Evolutionary conservation across 2,888 invertebrate genomes (phyloP), one percentile per base, ranked within the genome.

Genomic region (Leptopilina drosophilae): DNA sequence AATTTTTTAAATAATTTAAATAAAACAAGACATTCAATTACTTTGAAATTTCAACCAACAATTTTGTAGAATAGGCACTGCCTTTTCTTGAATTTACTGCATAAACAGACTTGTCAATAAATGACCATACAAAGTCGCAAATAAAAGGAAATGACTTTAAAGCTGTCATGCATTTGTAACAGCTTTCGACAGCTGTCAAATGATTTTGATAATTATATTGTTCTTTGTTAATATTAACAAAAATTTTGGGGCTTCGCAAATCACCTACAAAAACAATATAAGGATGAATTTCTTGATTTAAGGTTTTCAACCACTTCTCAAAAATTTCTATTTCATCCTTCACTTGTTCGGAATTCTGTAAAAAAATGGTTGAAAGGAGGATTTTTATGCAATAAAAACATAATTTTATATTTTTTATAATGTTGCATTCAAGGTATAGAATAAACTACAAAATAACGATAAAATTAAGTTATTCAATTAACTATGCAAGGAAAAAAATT

Each of bases 81-180:
- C 14, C 40, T 15, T 77, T 77, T 59, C 53, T 64, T 15, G 76
- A 49, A 12, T 15, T 12, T 2, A 81, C 42, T 33, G 69, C 12
- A 73, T 76, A 81, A 11, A 81, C 53, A 8, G 78, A 53, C 77
- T 77, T 77, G 12, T 78, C 75, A n/a, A 81, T 42, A 56, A 81
- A 78, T 59, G 65, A n/a, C 77, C 77, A 81, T 1, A 77, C 14
- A 20, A 76, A 79, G 26, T 81, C 79, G 42, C 79, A 77, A 2
- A 76, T 0, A 46, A 59, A 62, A 26, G 80, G 79, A 12, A 78
- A 76, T 5, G 62, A 77, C 40, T 73, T 64, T 33, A 82, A 73
- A 11, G 80, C 82, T 42, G 66, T 76, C 20, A 82, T 64, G n/a
- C 79, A 82, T 64, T 79, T 80, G 40, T 69, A 80, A 62, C 82